phyloP scores from a whole-genome alignment of 2,797 vertebrate genomes.

The Amniataba percoides region DNA sequence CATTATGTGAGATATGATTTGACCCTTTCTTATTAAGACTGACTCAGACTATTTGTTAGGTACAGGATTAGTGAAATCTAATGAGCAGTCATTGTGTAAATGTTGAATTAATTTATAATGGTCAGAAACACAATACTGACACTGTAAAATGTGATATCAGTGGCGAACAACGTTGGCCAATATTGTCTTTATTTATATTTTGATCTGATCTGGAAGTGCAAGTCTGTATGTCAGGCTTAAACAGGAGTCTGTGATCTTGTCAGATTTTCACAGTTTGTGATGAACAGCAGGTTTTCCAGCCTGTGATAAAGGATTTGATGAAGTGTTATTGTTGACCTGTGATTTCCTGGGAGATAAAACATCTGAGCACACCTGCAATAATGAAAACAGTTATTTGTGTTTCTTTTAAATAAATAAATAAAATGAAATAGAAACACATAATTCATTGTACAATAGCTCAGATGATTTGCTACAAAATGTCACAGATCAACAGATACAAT shows the following conservation, averaged over 20 bases:
- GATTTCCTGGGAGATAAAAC: not conserved
- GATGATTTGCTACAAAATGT: not conserved
- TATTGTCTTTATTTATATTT: not conserved
- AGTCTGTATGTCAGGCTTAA: not conserved
- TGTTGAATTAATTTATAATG: not conserved
- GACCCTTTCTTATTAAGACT: not conserved
- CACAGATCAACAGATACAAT: not conserved
- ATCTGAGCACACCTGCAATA: not conserved
- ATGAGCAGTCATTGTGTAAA: not conserved
- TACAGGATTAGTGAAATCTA: too few species aligned
- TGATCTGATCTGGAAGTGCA: not conserved
- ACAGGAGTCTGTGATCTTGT: too few species aligned
- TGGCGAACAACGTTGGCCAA: not conserved
- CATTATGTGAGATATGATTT: not conserved
- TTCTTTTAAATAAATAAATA: too few species aligned
- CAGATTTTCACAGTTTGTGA: not conserved
- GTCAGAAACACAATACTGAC: not conserved
- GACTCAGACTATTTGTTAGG: not conserved
- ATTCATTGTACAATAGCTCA: not conserved
- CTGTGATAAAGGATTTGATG: not conserved
- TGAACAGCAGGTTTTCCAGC: not conserved
- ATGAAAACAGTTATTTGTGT: not conserved
- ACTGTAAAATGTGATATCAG: not conserved
- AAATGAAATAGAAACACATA: not conserved
- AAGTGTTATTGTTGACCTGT: not conserved